Conservation (phyloP, 2,888 invertebrate genomes). For the Electrophaes corylata region DNA sequence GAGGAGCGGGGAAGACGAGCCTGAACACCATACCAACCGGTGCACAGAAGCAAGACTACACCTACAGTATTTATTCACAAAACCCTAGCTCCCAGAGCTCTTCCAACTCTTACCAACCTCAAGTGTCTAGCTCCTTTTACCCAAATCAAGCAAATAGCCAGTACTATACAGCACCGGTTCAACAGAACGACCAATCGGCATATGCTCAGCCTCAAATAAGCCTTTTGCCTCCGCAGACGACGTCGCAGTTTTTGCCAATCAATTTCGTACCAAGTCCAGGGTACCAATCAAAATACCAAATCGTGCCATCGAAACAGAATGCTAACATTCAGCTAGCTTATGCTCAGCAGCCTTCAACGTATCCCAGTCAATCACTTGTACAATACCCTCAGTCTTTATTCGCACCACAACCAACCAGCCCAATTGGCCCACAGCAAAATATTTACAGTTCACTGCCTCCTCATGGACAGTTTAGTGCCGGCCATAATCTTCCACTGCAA, state of each 20-base stretch:
- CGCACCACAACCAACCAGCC: constrained; percentile 49
- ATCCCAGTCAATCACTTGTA: constrained; percentile 52
- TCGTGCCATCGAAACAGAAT: constrained; percentile 64
- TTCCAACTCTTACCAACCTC: constrained; percentile 59
- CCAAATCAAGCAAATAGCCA: constrained; percentile 66
- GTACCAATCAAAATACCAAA: constrained; percentile 75
- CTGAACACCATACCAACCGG: constrained; percentile 73
- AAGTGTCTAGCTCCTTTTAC: constrained; percentile 70
- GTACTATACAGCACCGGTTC: constrained; percentile 60
- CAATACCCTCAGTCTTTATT: constrained; percentile 64
- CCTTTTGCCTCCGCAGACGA: constrained; percentile 54
- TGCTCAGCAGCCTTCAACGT: constrained; percentile 61
- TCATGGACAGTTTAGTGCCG: constrained; percentile 61
- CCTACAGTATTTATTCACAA: constrained; percentile 71
- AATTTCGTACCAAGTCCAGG: constrained; percentile 73
- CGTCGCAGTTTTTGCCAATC: constrained; percentile 68
- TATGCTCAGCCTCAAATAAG: constrained; percentile 57
- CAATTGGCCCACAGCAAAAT: constrained; percentile 52
- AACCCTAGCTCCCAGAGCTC: constrained; percentile 54
- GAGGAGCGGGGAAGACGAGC: constrained; percentile 68
- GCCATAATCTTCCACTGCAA: constrained; percentile 56
- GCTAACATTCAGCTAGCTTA: constrained; percentile 70
- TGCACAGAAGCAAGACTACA: constrained; percentile 76
- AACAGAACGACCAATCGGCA: constrained; percentile 51
- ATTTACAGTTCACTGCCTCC: constrained; percentile 45